Conservation (phyloP, 2,113 vertebrate species). For the Bothrops jararaca region DNA sequence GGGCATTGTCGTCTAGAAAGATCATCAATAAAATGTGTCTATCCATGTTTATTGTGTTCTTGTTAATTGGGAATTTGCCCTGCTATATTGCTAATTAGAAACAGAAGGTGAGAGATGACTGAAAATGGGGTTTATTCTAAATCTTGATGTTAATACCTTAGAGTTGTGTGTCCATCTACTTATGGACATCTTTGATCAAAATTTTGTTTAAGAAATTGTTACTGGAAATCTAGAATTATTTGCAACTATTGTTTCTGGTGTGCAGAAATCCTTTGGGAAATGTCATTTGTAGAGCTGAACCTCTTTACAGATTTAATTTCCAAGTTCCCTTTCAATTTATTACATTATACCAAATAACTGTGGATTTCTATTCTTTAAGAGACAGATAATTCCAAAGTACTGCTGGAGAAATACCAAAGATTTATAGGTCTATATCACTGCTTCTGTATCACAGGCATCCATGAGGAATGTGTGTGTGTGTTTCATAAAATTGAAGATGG, state of each 20-base stretch:
- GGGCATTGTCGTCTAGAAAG: conserved; percentile 13
- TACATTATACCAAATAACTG: neutral
- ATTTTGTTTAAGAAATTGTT: neutral
- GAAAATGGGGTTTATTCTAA: neutral
- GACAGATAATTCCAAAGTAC: neutral
- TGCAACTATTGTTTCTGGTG: neutral
- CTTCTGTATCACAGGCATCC: neutral
- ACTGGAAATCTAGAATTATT: neutral
- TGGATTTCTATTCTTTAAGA: neutral
- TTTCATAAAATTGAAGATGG: neutral
- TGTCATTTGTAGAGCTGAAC: neutral
- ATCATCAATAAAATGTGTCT: conserved; percentile 1
- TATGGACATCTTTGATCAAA: neutral
- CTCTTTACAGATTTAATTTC: neutral
- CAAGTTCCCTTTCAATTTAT: neutral
- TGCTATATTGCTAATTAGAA: conserved; percentile 34
- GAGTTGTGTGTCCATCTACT: neutral
- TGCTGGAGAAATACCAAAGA: neutral
- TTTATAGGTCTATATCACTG: neutral
- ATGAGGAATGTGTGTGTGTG: neutral
- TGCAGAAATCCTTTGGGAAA: neutral
- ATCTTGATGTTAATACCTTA: neutral
- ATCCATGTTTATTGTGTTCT: conserved; percentile 1
- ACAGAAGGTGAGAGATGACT: neutral
- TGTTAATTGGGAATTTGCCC: neutral